phyloP scores from a whole-genome alignment of 2,113 vertebrate species.

The Lamprologus tigripictilis region DNA sequence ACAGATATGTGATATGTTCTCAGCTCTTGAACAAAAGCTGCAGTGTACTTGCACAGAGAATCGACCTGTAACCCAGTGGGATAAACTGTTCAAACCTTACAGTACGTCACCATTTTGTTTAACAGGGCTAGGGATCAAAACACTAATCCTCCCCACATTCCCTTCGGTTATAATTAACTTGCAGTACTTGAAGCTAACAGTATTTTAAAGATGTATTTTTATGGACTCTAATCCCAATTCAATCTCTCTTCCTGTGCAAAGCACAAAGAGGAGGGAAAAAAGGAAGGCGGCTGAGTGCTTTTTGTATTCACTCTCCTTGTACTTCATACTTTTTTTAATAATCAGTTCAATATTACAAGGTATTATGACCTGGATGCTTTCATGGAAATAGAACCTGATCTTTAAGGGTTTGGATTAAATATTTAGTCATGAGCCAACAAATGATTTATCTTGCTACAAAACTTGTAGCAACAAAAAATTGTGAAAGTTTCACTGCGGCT shows the following conservation, averaged over 20 bases:
- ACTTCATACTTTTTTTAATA: not conserved
- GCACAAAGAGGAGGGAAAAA: not conserved
- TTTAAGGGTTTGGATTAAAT: not conserved
- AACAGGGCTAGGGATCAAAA: slow-evolving; percentile 75
- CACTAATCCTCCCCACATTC: slow-evolving; percentile 76
- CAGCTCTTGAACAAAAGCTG: not conserved
- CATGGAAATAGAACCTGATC: not conserved
- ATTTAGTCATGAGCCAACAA: not conserved
- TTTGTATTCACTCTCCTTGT: not conserved
- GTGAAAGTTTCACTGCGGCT: not conserved
- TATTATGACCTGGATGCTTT: not conserved
- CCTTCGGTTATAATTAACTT: slow-evolving; percentile 49
- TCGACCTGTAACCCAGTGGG: slow-evolving; percentile 20
- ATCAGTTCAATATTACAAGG: not conserved
- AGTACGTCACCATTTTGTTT: slow-evolving; percentile 37
- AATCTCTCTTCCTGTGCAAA: not conserved
- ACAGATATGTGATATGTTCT: not conserved
- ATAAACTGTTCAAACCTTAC: slow-evolving; percentile 41
- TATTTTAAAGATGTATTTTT: slow-evolving; percentile 45
- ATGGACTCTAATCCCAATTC: slow-evolving; percentile 30
- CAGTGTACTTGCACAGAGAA: not conserved
- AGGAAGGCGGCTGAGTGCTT: not conserved
- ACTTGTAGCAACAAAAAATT: not conserved
- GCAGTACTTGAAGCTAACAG: slow-evolving; percentile 12
- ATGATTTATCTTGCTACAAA: not conserved